phyloP scores from a whole-genome alignment of 2,797 vertebrate genomes.

The Eulemur coronatus region DNA sequence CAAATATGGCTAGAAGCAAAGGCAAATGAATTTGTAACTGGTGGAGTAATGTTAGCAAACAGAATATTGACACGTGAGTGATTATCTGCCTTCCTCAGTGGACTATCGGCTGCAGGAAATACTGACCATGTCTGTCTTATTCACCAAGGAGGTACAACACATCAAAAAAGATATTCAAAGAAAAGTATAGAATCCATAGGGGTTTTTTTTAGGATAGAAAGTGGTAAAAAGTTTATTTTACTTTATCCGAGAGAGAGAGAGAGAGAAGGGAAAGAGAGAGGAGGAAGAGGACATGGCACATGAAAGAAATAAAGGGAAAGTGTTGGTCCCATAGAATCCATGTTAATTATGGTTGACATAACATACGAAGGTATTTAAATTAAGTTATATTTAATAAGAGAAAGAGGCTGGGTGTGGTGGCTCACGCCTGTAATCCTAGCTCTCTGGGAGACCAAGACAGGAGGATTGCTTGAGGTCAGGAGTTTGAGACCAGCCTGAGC shows the following conservation, averaged over 20 bases:
- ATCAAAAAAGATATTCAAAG: background rate
- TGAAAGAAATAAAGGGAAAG: too few relatives aligned
- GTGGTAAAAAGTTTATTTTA: too few relatives aligned
- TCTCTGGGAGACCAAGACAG: background rate
- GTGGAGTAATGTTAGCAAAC: background rate
- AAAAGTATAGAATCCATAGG: background rate
- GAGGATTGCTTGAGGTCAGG: background rate
- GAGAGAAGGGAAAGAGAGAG: too few relatives aligned
- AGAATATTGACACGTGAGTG: background rate
- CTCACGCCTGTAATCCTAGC: background rate
- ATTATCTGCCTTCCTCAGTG: background rate
- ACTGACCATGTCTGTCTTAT: background rate
- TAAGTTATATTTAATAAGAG: background rate
- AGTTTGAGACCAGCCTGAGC: background rate
- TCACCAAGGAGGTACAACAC: background rate
- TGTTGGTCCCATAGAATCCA: too few relatives aligned
- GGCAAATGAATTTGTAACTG: background rate
- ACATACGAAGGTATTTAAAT: background rate
- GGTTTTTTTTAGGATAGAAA: too few relatives aligned
- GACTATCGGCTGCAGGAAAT: background rate
- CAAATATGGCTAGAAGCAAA: background rate
- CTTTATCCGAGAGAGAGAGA: too few relatives aligned
- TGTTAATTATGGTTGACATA: background rate
- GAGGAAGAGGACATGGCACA: too few relatives aligned
- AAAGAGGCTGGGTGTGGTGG: background rate